A percentile compares a stretch with the other conserved stretches of the same genome.
Conservation (phyloP, 2,113 vertebrate genomes). For the Varanus komodoensis region DNA sequence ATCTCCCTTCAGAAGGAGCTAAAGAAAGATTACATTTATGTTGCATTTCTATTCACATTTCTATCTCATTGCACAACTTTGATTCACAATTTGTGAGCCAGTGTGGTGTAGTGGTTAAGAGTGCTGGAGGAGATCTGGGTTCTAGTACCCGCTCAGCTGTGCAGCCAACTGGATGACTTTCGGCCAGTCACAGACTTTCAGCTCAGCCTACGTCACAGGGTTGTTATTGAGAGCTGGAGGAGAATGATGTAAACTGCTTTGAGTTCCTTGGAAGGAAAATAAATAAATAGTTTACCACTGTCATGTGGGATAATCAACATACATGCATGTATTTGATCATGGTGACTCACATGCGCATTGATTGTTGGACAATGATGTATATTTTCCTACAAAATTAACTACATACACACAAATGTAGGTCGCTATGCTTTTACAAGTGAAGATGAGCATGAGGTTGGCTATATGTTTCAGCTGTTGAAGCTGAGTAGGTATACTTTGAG, state of each 20-base stretch:
- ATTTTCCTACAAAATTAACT: neutral
- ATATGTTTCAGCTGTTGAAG: neutral
- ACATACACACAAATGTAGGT: neutral
- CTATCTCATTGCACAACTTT: neutral
- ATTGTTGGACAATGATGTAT: neutral
- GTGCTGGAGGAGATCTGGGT: too few relatives aligned
- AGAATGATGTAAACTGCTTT: too few relatives aligned
- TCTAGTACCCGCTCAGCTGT: too few relatives aligned
- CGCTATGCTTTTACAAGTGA: neutral
- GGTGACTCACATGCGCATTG: neutral
- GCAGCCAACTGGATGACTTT: too few relatives aligned
- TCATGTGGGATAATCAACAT: neutral
- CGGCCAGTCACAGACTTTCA: too few relatives aligned
- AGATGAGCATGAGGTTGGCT: neutral
- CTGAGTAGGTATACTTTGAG: neutral
- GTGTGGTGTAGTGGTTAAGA: too few relatives aligned
- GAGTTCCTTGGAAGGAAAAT: too few relatives aligned
- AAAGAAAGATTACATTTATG: neutral
- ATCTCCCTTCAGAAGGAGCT: neutral
- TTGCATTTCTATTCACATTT: neutral
- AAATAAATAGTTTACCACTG: neutral
- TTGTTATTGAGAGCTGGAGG: too few relatives aligned
- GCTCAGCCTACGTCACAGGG: too few relatives aligned
- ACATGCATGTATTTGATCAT: neutral
- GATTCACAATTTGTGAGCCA: neutral